Conservation (phyloP, 2,113 vertebrate species). For the Muscicapa adusta region DNA sequence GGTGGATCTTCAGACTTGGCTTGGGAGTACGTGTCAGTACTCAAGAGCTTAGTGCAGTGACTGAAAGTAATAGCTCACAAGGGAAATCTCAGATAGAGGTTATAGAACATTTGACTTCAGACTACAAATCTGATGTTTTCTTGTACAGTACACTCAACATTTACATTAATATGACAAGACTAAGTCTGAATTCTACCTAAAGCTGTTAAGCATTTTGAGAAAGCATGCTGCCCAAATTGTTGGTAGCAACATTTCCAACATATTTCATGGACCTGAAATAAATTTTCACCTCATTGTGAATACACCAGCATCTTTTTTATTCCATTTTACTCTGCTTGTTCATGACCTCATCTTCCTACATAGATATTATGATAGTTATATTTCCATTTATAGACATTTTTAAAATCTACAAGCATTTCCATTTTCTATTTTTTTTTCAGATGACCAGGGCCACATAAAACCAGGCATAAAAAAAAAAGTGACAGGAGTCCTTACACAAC, state of each 20-base stretch:
- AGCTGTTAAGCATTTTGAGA: not conserved
- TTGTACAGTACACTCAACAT: not conserved
- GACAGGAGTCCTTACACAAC: not conserved
- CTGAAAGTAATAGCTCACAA: not conserved
- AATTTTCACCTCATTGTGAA: not conserved
- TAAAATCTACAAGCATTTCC: not conserved
- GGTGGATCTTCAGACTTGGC: not conserved
- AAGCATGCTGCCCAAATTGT: not conserved
- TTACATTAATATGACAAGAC: not conserved
- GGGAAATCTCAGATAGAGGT: not conserved
- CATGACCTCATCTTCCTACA: not conserved
- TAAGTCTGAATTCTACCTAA: not conserved
- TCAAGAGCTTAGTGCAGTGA: not conserved
- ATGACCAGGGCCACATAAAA: not conserved
- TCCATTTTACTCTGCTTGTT: not conserved
- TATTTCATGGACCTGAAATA: not conserved
- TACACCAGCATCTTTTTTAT: not conserved
- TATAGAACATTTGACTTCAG: not conserved
- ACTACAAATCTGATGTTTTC: not conserved
- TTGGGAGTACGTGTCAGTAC: not conserved
- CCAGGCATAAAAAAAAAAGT: not conserved
- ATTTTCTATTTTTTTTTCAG: not conserved
- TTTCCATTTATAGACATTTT: not conserved
- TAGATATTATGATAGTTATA: not conserved
- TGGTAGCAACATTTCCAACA: not conserved